A percentile compares a stretch with the other conserved stretches of the same genome.
phyloP scores from a whole-genome alignment of 2,888 invertebrate species.

The Notodonta dromedarius region DNA sequence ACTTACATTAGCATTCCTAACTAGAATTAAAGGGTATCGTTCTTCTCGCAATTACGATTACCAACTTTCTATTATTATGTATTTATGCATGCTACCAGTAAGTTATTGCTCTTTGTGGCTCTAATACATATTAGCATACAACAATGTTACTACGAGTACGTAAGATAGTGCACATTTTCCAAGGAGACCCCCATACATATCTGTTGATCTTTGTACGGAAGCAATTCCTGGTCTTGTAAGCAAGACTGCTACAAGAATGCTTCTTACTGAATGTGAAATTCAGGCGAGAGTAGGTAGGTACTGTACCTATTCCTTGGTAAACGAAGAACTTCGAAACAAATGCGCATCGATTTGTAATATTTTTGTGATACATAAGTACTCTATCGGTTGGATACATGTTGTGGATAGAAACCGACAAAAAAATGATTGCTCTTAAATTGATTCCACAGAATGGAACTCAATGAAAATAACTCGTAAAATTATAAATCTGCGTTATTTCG shows the following conservation, averaged over 20 bases:
- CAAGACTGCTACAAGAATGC: background rate
- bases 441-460: background rate
- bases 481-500: background rate
- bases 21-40: background rate
- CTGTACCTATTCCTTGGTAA: too few species aligned
- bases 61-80: background rate
- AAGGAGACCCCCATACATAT: background rate
- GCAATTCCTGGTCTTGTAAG: background rate
- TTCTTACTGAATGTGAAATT: background rate
- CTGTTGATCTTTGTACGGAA: background rate
- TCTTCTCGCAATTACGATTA: background rate
- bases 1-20: background rate
- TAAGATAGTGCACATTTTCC: background rate
- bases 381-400: too few species aligned
- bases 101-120: conserved; percentile 3
- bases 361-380: too few species aligned
- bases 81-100: background rate
- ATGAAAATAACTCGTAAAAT: background rate
- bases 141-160: background rate
- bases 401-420: too few species aligned
- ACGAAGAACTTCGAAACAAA: too few species aligned
- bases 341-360: too few species aligned
- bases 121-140: background rate
- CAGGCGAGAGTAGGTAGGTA: too few species aligned
- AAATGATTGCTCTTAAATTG: too few species aligned